Evolutionary conservation across 2,113 vertebrate species (phyloP).

Genomic region (Sitta europaea): DNA sequence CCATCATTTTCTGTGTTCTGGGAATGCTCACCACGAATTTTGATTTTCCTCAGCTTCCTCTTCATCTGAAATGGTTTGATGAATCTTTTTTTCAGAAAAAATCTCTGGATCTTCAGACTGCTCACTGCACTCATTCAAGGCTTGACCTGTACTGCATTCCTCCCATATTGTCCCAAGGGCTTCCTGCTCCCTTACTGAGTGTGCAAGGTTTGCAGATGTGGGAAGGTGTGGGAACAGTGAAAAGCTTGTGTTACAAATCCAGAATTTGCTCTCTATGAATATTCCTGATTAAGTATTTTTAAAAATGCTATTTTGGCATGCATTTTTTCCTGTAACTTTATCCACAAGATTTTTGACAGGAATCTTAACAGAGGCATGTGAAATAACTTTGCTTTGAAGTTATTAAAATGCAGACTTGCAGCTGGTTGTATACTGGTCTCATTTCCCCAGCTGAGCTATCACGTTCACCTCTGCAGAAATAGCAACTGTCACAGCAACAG

Average conservation of each 20-base stretch:
- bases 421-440: not conserved
- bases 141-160: not conserved
- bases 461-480: not conserved
- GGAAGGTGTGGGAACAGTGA: not conserved
- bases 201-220: not conserved
- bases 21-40: not conserved
- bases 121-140: not conserved
- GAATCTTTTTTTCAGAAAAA: not conserved
- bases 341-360: not conserved
- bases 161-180: not conserved
- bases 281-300: not conserved
- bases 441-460: not conserved
- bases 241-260: not conserved
- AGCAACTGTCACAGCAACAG: constrained; percentile 10
- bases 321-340: not conserved
- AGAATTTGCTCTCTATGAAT: not conserved
- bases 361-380: not conserved
- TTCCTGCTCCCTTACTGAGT: not conserved
- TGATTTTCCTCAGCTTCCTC: not conserved
- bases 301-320: not conserved
- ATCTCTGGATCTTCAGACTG: not conserved
- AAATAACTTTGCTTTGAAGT: not conserved
- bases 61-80: not conserved
- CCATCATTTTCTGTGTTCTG: not conserved
- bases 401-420: not conserved